phyloP scores from a whole-genome alignment of 2,113 vertebrate species.

The Gulo gulo region DNA sequence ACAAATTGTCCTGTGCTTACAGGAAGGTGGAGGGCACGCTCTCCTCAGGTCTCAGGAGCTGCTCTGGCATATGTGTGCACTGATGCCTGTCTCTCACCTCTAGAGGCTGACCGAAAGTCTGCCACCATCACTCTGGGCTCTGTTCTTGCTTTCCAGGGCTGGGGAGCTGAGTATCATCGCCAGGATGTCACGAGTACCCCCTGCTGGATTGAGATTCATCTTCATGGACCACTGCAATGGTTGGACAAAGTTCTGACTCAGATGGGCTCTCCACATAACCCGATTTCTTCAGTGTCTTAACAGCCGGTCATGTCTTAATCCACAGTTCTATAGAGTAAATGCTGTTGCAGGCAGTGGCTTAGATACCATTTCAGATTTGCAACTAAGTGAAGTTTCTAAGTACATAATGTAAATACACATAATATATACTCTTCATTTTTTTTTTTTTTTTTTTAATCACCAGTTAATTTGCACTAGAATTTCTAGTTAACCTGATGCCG shows the following conservation, averaged over 20 bases:
- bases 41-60: not conserved
- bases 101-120: not conserved
- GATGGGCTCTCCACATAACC: constrained; percentile 98
- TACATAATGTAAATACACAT: constrained; percentile 79
- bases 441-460: constrained; percentile 56
- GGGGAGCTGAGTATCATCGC: constrained; percentile 98
- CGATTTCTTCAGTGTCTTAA: constrained; percentile 98
- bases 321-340: constrained; percentile 60
- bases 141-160: constrained; percentile 87
- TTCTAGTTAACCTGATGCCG: constrained; percentile 76
- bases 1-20: not conserved
- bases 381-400: constrained; percentile 74
- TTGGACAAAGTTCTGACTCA: constrained; percentile 98
- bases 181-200: constrained; percentile 99
- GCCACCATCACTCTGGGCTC: not conserved
- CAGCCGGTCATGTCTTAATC: constrained; percentile 59
- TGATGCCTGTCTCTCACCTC: not conserved
- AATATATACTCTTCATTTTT: constrained; percentile 46
- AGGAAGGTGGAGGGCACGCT: not conserved
- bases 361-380: constrained; percentile 58
- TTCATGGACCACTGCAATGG: constrained; percentile 98
- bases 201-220: constrained; percentile 98
- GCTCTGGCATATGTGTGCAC: not conserved
- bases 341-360: constrained; percentile 82
- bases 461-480: constrained; percentile 65